phyloP scores from a whole-genome alignment of 2,888 invertebrate species.

The Amaurobius ferox region DNA sequence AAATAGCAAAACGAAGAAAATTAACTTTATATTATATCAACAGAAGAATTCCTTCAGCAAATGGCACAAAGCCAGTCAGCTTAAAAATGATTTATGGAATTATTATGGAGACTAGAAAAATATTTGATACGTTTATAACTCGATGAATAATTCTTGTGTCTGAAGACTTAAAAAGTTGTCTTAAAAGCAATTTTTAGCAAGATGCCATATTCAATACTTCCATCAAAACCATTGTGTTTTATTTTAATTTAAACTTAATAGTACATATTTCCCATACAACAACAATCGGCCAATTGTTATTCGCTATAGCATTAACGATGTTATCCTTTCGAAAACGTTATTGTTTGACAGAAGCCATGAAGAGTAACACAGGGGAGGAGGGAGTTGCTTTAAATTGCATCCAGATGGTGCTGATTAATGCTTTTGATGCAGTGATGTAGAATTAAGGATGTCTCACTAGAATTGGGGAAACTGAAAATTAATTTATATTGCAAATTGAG shows the following conservation, averaged over 20 bases:
- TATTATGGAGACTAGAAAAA: conserved; percentile 54
- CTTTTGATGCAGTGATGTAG: not conserved
- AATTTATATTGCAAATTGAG: no score
- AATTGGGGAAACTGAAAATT: not conserved
- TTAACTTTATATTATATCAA: not conserved
- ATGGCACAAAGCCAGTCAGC: conserved; percentile 32
- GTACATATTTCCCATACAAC: no score
- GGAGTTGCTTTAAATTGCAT: not conserved
- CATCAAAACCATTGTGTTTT: no score
- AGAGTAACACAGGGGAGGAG: not conserved
- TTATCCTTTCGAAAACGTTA: conserved; percentile 13
- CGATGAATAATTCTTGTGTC: conserved; percentile 51
- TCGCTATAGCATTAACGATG: no score
- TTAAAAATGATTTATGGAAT: conserved; percentile 56
- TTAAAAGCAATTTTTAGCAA: no score
- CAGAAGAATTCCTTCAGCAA: not conserved
- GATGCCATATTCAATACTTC: no score
- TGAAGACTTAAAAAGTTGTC: no score
- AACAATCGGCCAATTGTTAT: no score
- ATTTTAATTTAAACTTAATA: no score
- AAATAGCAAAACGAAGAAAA: not conserved
- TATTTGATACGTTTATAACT: conserved; percentile 58
- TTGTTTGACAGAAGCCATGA: conserved; percentile 20
- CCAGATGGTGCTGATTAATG: conserved; percentile 36
- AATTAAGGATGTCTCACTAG: not conserved